A percentile compares a stretch with the other conserved stretches of the same genome.
Conservation (phyloP, 64 coral and sea anemone species). For the Stichodactyla mertensii region DNA sequence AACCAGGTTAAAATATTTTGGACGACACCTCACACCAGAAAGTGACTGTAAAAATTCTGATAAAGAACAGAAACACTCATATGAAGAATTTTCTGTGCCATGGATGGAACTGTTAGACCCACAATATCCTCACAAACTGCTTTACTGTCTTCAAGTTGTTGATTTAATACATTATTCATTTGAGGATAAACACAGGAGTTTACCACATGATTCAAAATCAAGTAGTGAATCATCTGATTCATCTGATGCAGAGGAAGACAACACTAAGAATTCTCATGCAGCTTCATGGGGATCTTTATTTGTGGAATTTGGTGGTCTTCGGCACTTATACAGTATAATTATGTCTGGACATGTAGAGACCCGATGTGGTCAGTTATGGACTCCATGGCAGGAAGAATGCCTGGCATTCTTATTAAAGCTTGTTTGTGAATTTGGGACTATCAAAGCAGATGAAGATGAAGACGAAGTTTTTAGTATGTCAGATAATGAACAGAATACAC, state of each 20-base stretch:
- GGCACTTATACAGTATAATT: slow-evolving; percentile 61
- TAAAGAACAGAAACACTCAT: slow-evolving; percentile 4
- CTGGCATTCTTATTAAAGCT: slow-evolving; percentile 80
- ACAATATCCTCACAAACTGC: slow-evolving; percentile 66
- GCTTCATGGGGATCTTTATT: slow-evolving; percentile 69
- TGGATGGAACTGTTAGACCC: slow-evolving; percentile 74
- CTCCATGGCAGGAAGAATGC: slow-evolving; percentile 93
- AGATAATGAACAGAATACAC: slow-evolving; percentile 28
- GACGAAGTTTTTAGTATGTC: slow-evolving; percentile 86
- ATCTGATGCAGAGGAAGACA: slow-evolving; percentile 61
- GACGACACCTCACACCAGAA: slow-evolving; percentile 14
- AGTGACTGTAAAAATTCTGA: neutral
- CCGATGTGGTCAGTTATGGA: slow-evolving; percentile 55
- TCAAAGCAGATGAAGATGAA: slow-evolving; percentile 67
- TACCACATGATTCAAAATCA: slow-evolving; percentile 49
- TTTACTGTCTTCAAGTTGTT: slow-evolving; percentile 88
- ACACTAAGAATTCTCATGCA: neutral
- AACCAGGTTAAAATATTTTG: slow-evolving; percentile 80
- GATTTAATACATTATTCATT: slow-evolving; percentile 67
- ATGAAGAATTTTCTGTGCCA: slow-evolving; percentile 13
- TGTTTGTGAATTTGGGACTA: slow-evolving; percentile 93
- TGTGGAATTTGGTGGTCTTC: slow-evolving; percentile 76
- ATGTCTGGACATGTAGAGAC: slow-evolving; percentile 74
- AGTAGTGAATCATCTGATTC: slow-evolving; percentile 83
- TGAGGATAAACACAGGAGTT: slow-evolving; percentile 47